Conservation (phyloP, 2,113 vertebrate species). For the Poeciliopsis occidentalis region DNA sequence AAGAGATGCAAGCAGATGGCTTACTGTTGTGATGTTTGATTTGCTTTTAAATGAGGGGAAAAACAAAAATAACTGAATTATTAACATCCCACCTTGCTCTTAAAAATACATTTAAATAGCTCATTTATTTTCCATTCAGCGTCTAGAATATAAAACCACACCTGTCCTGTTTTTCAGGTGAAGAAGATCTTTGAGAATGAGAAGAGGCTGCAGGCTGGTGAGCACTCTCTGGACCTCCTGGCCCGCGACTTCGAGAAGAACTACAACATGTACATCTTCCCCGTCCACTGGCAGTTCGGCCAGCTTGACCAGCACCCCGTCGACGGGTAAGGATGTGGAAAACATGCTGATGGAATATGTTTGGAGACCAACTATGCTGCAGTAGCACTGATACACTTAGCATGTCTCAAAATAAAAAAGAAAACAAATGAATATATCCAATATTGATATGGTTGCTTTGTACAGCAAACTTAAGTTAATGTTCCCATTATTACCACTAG, state of each 20-base stretch:
- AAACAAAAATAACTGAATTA: not conserved
- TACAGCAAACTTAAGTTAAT: not conserved
- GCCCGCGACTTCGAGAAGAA: slow-evolving; percentile 98
- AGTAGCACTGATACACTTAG: not conserved
- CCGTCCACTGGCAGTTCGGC: slow-evolving; percentile 98
- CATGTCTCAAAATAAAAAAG: not conserved
- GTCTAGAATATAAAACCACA: not conserved
- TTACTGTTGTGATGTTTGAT: not conserved
- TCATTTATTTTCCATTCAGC: not conserved
- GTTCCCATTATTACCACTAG: not conserved
- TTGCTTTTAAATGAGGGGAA: too few relatives aligned
- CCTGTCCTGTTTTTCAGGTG: slow-evolving; percentile 77
- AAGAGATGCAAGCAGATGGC: not conserved
- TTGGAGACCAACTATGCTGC: not conserved
- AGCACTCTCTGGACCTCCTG: slow-evolving; percentile 93
- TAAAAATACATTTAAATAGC: not conserved
- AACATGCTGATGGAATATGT: not conserved
- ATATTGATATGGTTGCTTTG: too few relatives aligned
- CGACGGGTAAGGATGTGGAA: slow-evolving; percentile 84
- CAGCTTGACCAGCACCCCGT: slow-evolving; percentile 96
- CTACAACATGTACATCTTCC: slow-evolving; percentile 99
- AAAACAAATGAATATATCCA: too few relatives aligned
- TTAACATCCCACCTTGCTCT: not conserved
- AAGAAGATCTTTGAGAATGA: slow-evolving; percentile 98
- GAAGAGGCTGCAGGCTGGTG: slow-evolving; percentile 93